A percentile compares a stretch with the other conserved stretches of the same genome.
These are phyloP conservation scores for Hydrolagus affinis DNA, from an alignment of 2,113 vertebrate species.

Conservation along the genomic window DNA sequence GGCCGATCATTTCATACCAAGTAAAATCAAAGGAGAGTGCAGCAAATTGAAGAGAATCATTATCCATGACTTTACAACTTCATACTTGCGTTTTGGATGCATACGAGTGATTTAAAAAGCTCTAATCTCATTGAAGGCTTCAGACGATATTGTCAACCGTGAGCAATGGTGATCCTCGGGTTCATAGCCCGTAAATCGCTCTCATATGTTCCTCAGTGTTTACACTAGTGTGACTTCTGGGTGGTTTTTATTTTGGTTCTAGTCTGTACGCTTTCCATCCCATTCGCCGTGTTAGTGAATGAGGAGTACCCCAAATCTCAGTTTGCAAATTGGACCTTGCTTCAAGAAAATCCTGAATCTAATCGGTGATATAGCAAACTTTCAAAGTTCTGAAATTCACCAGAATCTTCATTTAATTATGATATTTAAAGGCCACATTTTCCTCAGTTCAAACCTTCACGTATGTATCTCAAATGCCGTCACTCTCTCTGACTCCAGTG, in stretches of 20 bases:
- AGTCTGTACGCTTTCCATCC: background rate
- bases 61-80: conserved; percentile 30
- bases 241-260: background rate
- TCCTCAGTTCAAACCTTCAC: too few species aligned
- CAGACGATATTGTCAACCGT: background rate
- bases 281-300: too few species aligned
- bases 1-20: background rate
- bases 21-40: conserved; percentile 17
- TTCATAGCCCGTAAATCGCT: background rate
- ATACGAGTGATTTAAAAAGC: conserved; percentile 33
- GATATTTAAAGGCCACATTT: too few species aligned
- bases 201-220: background rate
- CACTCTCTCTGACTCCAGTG: too few species aligned
- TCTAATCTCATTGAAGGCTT: background rate
- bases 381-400: too few species aligned
- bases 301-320: too few species aligned
- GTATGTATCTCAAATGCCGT: too few species aligned
- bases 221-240: background rate
- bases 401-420: too few species aligned
- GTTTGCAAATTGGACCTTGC: too few species aligned
- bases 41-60: background rate
- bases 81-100: background rate
- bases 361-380: too few species aligned
- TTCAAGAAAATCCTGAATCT: too few species aligned
- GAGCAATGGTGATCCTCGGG: background rate